Conservation (phyloP, 2,888 invertebrate species). For the Cheilosia soror region DNA sequence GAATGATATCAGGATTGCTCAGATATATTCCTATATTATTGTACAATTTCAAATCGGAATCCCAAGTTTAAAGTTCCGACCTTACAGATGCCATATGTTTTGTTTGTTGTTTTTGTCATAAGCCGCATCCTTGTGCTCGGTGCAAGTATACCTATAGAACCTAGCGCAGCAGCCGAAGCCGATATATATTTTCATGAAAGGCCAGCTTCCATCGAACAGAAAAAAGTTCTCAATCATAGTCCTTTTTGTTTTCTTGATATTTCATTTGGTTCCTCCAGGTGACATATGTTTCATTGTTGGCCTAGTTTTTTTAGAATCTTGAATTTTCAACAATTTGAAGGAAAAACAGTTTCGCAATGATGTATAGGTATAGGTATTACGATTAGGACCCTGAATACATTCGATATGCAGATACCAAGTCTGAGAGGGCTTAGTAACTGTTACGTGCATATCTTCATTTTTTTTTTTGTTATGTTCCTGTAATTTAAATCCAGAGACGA, state of each 20-base stretch:
- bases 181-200: constrained; percentile 38
- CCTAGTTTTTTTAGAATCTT: constrained; percentile 23
- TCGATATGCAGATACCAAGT: constrained; percentile 13
- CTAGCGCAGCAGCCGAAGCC: constrained; percentile 6
- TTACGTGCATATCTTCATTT: constrained; percentile 55
- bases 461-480: background rate
- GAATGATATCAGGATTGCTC: constrained; percentile 18
- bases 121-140: constrained; percentile 8
- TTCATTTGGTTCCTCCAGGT: constrained; percentile 46
- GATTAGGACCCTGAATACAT: constrained; percentile 35
- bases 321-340: constrained; percentile 15
- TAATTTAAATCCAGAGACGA: constrained; percentile 30
- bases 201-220: constrained; percentile 36
- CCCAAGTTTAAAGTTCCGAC: constrained; percentile 42
- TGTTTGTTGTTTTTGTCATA: constrained; percentile 42
- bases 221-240: constrained; percentile 54
- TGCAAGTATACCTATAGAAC: background rate
- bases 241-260: constrained; percentile 58
- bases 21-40: constrained; percentile 9
- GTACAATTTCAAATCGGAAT: constrained; percentile 19
- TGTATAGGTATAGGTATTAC: background rate
- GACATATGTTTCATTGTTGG: constrained; percentile 57
- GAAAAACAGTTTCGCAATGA: constrained; percentile 29
- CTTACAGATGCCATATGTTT: constrained; percentile 49
- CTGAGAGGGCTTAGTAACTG: constrained; percentile 48